These are phyloP conservation scores for Colius striatus DNA, from an alignment of 2,113 vertebrate species.

Conservation along the genomic window DNA sequence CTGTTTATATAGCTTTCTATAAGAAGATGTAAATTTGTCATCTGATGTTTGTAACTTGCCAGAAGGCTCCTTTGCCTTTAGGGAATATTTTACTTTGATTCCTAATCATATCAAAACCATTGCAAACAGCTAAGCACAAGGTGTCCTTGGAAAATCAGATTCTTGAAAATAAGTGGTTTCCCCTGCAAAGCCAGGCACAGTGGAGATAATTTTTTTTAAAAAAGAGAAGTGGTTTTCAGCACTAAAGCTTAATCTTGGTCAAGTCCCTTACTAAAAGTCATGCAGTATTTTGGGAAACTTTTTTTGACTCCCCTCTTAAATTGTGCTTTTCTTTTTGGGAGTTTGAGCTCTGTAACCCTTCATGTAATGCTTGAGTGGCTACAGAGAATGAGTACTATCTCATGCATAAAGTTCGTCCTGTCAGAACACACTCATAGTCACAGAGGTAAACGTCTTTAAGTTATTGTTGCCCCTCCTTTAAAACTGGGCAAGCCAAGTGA, in stretches of 20 bases:
- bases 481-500: neutral
- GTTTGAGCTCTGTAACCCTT: neutral
- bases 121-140: conserved; percentile 14
- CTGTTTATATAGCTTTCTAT: conserved; percentile 4
- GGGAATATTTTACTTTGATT: conserved; percentile 45
- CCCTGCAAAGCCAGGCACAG: neutral
- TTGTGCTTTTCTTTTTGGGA: neutral
- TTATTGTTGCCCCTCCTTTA: neutral
- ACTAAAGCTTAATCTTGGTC: neutral
- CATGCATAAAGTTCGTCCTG: neutral
- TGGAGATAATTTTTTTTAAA: neutral
- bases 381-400: neutral
- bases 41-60: conserved; percentile 23
- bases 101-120: neutral
- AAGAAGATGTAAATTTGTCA: conserved; percentile 30
- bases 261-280: neutral
- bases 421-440: neutral
- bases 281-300: neutral
- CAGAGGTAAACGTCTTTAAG: neutral
- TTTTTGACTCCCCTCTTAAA: neutral
- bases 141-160: conserved; percentile 26
- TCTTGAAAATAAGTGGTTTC: neutral
- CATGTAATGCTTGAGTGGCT: neutral
- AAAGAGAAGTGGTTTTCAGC: neutral
- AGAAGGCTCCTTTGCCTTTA: neutral